Evolutionary conservation across 2,888 invertebrate genomes (phyloP), one percentile per base, ranked within the genome.

Genomic region (Tanaodytes sp.): DNA sequence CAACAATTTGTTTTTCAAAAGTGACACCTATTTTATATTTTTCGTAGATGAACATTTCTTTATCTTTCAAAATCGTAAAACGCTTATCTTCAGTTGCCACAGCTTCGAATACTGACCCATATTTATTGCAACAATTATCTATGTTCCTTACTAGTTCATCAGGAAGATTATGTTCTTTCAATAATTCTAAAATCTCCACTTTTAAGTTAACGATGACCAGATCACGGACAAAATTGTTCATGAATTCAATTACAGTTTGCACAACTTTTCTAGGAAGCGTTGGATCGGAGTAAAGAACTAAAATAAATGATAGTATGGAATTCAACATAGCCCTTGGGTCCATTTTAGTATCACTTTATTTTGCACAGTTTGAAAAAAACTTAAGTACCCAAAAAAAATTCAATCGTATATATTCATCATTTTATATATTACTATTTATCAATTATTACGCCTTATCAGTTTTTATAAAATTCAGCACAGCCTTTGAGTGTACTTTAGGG

Each of bases 211-310:
- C n/a, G n/a, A 33, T 11, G 5, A 33, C n/a, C 2, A 33, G 5
- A 9, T 33, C n/a, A 9, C n/a, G 33, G 6, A 33, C n/a, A 33
- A 33, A 33, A 33, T 33, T n/a, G n/a, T 33, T n/a, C 33, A 33
- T 33, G 12, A 8, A 11, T n/a, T 33, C 11, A n/a, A 33, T 33
- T 4, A 33, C n/a, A 9, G 12, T 33, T n/a, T 33, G 11, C n/a
- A 40, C 42, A 8, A 14, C 20, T 40, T 40, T 40, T 14, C 42
- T 40, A 6, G 15, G 42, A 16, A 40, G 42, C 3, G 42, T 40
- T 9, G 15, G 15, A 20, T 40, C 42, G 12, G 14, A 8, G 15
- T 40, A 40, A 40, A 40, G 15, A 5, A 20, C 18, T 9, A 40
- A 20, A 8, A 40, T 40, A 8, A 40, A 20, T 19, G 42, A 19